These are phyloP conservation scores for Sebastes trivittatus DNA, from an alignment of 2,797 vertebrate genomes.

Conservation along the genomic window DNA sequence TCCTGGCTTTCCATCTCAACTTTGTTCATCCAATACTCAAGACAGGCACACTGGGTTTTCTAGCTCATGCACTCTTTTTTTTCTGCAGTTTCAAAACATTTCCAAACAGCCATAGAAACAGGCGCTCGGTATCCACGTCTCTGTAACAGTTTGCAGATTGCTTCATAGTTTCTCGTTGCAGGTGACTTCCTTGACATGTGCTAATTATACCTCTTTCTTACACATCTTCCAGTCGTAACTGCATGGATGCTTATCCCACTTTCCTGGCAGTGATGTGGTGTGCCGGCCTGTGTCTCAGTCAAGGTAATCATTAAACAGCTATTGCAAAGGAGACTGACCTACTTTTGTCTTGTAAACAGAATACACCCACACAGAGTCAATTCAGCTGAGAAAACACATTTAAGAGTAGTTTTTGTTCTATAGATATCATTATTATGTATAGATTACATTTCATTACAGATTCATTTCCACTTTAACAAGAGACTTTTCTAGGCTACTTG, in stretches of 20 bases:
- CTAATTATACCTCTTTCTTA: conserved; percentile 3
- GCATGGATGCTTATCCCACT: conserved; percentile 91
- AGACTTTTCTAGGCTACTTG: neutral
- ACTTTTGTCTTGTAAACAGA: neutral
- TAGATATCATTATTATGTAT: neutral
- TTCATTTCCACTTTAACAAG: neutral
- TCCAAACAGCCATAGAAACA: neutral
- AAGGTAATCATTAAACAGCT: conserved; percentile 84
- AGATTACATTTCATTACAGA: neutral
- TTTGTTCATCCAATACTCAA: neutral
- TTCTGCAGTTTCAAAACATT: conserved; percentile 16
- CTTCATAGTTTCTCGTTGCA: conserved; percentile 20
- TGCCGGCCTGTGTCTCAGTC: conserved; percentile 92
- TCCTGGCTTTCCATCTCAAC: conserved; percentile 34
- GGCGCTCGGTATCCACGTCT: no score
- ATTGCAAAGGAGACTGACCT: neutral
- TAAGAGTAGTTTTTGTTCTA: no score
- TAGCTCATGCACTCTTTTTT: neutral
- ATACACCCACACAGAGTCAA: neutral
- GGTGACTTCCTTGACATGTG: conserved; percentile 9
- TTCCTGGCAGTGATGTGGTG: conserved; percentile 95
- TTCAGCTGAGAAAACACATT: neutral
- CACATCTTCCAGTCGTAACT: conserved; percentile 87
- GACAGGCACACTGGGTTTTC: neutral
- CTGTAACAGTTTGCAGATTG: conserved; percentile 18